A percentile compares a stretch with the other conserved stretches of the same genome.
These are phyloP conservation scores for Trissoscelio sp. DNA, from an alignment of 2,888 invertebrate species.

Conservation along the genomic window DNA sequence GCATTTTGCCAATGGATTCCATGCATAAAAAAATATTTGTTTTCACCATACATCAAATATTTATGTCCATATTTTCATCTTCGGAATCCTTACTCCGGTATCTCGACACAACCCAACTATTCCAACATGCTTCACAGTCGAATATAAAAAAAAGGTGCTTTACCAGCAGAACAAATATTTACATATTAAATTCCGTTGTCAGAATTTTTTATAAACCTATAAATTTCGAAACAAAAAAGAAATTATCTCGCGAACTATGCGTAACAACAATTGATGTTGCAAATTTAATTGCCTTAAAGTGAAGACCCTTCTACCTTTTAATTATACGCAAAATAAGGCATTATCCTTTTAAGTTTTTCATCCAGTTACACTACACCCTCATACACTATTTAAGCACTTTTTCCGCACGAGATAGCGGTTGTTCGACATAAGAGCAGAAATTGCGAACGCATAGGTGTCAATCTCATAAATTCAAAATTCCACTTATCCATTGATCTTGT, in stretches of 20 bases:
- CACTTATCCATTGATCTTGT: constrained; percentile 29
- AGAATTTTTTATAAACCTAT: neutral
- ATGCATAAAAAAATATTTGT: neutral
- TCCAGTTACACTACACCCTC: neutral
- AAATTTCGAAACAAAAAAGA: neutral
- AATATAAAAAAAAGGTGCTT: neutral
- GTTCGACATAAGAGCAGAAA: neutral
- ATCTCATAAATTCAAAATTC: constrained; percentile 34
- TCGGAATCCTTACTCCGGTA: neutral
- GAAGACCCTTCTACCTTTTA: neutral
- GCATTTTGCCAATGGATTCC: neutral
- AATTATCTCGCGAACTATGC: no score
- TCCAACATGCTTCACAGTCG: constrained; percentile 1
- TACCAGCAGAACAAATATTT: constrained; percentile 8
- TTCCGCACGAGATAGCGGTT: neutral
- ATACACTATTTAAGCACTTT: constrained; percentile 1
- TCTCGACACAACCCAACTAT: neutral
- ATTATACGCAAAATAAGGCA: neutral
- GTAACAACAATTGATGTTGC: no score
- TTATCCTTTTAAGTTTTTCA: neutral
- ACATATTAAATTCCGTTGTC: no score
- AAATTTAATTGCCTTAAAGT: neutral
- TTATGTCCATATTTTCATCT: constrained; percentile 1
- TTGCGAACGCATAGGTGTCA: constrained; percentile 11
- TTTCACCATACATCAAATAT: neutral